These are phyloP conservation scores for Hypsibius dujardini DNA, from an alignment of 1,140 invertebrate genomes.

Conservation along the genomic window DNA sequence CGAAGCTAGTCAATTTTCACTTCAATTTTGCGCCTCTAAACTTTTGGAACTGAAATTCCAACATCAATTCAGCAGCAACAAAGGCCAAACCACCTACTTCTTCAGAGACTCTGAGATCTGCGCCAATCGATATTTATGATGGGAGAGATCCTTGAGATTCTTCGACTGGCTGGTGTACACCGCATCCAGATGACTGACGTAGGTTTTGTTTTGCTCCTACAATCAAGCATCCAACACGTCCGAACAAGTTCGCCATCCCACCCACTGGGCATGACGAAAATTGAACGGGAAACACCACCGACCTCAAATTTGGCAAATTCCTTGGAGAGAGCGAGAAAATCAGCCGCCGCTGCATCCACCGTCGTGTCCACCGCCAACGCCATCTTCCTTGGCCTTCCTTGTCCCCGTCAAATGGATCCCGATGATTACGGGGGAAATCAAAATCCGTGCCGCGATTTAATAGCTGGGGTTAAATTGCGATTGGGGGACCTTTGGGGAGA, in stretches of 20 bases:
- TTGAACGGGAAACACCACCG: background rate
- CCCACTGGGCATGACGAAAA: background rate
- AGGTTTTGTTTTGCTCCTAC: constrained; percentile 46
- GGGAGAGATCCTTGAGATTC: constrained; percentile 65
- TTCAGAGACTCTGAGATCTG: constrained; percentile 57
- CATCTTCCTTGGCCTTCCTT: no score
- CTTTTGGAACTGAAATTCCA: no score
- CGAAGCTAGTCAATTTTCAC: no score
- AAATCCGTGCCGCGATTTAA: no score
- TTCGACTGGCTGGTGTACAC: constrained; percentile 61
- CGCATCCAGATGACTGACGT: constrained; percentile 62
- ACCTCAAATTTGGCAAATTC: constrained; percentile 18
- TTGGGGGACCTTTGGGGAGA: no score
- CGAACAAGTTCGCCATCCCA: background rate
- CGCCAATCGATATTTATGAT: constrained; percentile 70
- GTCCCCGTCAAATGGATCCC: no score
- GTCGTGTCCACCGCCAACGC: no score
- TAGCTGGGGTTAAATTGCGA: no score
- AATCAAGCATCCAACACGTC: constrained; percentile 9
- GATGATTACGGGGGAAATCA: no score
- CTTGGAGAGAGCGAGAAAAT: background rate
- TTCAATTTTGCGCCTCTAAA: no score
- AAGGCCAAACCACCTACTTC: no score
- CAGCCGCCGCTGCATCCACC: constrained; percentile 13
- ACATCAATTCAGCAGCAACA: no score